Base-by-base conservation (phyloP, 2,797 vertebrate genomes). In the Coregonus ussuriensis region DNA sequence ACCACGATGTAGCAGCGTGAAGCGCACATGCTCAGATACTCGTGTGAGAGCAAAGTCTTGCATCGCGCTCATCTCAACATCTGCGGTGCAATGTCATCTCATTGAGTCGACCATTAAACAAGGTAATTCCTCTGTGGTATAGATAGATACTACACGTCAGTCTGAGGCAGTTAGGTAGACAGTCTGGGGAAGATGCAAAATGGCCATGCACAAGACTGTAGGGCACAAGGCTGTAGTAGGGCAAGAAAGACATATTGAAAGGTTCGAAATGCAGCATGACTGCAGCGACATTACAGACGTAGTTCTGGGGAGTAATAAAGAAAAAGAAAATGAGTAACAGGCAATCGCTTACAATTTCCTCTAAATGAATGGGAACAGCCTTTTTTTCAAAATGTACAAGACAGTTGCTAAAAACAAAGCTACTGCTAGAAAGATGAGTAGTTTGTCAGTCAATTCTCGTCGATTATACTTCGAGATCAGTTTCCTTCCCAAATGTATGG, bases 391-490 rank as follows among this genome's bases (percentile, higher is more conserved):
- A 83, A 99, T 98, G 86, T 98, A 99, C 74, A 98, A 95, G 65
- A 99, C 97, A 0, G 98, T 99, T 62, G 96, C 96, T 14, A 98
- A 89, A 87, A 99, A 99, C 7, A 99, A 95, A 21, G 97, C 96
- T 3, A 99, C 85, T 3, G 97, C 98, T 0, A 99, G 93, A 80
- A 98, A 97, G 89, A 98, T 97, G 5, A 99, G 96, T 75, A 99
- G 94, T 80, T 97, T 98, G 94, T 99, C 97, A 0, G 97, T 98
- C 86, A 98, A 93, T 74, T 99, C 97, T 3, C 97, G 91, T 2
- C 97, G 96, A 72, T 98, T 98, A 83, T 98, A 99, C 78, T 99
- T 98, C 0, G 97, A 96, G 83, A 99, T 98, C n/a, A 99, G 95
- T 83, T 97, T 98, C 80, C 96, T 90, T 0, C 97, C 97, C 81